Conservation (phyloP, 2,888 invertebrate species). For the Leuctra nigra region DNA sequence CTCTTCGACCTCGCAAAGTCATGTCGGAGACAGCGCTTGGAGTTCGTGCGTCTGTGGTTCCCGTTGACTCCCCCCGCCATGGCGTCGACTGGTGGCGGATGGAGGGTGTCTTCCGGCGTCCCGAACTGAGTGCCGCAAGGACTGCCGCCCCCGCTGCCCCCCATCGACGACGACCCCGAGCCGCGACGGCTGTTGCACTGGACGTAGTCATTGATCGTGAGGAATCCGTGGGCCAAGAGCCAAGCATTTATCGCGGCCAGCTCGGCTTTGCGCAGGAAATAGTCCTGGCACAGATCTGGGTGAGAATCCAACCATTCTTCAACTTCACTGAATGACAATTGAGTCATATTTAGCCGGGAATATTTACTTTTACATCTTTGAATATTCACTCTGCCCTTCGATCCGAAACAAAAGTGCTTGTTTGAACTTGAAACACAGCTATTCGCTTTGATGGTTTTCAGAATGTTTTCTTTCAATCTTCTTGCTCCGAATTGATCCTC, state of each 20-base stretch:
- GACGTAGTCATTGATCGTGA: conserved; percentile 38
- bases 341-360: conserved; percentile 22
- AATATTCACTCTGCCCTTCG: too few species aligned
- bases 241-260: conserved; percentile 42
- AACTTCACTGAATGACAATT: conserved; percentile 37
- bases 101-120: conserved; percentile 1
- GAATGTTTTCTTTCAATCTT: too few species aligned
- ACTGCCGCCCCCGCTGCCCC: conserved; percentile 19
- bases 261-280: conserved; percentile 45
- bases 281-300: conserved; percentile 41
- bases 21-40: conserved; percentile 44
- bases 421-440: too few species aligned
- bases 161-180: conserved; percentile 23
- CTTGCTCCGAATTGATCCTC: too few species aligned
- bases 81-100: not conserved
- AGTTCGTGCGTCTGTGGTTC: conserved; percentile 37
- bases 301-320: conserved; percentile 45
- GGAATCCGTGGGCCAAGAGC: conserved; percentile 42
- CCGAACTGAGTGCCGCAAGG: conserved; percentile 19
- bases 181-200: conserved; percentile 21
- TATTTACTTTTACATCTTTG: too few species aligned
- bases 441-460: too few species aligned
- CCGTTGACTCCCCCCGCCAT: conserved; percentile 10
- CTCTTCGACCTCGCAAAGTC: conserved; percentile 45
- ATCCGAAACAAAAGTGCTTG: too few species aligned